A percentile compares a stretch with the other conserved stretches of the same genome.
Evolutionary conservation across 2,113 vertebrate species (phyloP).

Genomic region (Alethe diademata): DNA sequence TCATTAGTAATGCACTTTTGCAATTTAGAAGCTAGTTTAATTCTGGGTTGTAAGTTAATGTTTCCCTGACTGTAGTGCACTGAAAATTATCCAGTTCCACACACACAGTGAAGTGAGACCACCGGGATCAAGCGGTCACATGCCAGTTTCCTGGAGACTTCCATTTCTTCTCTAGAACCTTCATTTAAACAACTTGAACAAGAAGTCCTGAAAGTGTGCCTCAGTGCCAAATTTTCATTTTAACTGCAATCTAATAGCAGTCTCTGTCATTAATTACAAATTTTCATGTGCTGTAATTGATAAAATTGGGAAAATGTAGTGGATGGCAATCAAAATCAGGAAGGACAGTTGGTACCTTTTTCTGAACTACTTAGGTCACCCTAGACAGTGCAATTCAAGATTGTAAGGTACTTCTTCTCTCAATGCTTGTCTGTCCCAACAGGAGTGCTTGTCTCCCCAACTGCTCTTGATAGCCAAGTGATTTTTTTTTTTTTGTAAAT

Average conservation of each 20-base stretch:
- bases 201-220: neutral
- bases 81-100: neutral
- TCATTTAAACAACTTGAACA: neutral
- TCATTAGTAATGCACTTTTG: neutral
- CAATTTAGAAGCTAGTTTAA: neutral
- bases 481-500: neutral
- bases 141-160: neutral
- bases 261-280: neutral
- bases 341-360: neutral
- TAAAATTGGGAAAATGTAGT: neutral
- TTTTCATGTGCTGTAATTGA: neutral
- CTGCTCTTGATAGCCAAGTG: neutral
- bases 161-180: neutral
- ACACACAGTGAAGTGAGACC: neutral
- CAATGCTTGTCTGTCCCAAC: neutral
- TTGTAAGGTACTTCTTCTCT: neutral
- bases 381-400: neutral
- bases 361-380: neutral
- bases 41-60: neutral
- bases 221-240: neutral
- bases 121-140: accelerated
- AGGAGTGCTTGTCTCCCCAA: neutral
- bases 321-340: neutral
- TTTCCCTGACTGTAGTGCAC: neutral
- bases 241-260: neutral